Evolutionary conservation across 92 coral and sea anemone genomes (phyloP).

Genomic region (Actinostola sp.): DNA sequence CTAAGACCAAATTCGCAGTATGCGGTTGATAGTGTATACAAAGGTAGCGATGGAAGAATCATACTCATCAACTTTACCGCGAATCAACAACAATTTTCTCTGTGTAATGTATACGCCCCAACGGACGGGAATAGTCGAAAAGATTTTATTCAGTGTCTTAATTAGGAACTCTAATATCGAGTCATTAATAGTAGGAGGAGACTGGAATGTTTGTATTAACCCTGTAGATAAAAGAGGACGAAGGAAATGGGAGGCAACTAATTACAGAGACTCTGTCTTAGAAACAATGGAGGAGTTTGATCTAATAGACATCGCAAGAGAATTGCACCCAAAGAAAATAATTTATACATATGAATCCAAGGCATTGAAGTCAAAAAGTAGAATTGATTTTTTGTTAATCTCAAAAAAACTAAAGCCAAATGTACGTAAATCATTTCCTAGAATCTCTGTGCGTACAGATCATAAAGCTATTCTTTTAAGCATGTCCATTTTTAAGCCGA

Average conservation of each 20-base stretch:
- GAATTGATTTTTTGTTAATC: constrained; percentile 15
- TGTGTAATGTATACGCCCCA: constrained; percentile 9
- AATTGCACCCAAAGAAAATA: background rate
- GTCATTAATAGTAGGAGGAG: constrained; percentile 1
- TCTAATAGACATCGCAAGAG: constrained; percentile 3
- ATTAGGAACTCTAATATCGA: background rate
- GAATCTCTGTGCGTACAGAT: background rate
- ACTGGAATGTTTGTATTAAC: constrained; percentile 11
- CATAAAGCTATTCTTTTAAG: constrained; percentile 12
- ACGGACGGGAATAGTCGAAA: background rate
- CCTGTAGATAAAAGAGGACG: constrained; percentile 10
- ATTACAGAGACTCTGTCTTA: background rate
- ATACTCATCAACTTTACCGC: background rate
- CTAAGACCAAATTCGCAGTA: background rate
- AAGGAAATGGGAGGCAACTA: background rate
- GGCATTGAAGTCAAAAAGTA: background rate
- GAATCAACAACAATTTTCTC: background rate
- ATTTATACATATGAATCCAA: background rate
- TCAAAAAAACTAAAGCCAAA: background rate
- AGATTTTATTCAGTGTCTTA: constrained; percentile 1
- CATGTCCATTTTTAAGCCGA: too few species aligned
- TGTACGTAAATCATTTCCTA: background rate
- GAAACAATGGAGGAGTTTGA: constrained; percentile 9
- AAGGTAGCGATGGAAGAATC: constrained; percentile 5
- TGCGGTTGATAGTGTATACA: background rate